A percentile compares a stretch with the other conserved stretches of the same genome.
Evolutionary conservation across 23 tunicate species (phyloP).

Genomic region (Oikopleura dioica): DNA sequence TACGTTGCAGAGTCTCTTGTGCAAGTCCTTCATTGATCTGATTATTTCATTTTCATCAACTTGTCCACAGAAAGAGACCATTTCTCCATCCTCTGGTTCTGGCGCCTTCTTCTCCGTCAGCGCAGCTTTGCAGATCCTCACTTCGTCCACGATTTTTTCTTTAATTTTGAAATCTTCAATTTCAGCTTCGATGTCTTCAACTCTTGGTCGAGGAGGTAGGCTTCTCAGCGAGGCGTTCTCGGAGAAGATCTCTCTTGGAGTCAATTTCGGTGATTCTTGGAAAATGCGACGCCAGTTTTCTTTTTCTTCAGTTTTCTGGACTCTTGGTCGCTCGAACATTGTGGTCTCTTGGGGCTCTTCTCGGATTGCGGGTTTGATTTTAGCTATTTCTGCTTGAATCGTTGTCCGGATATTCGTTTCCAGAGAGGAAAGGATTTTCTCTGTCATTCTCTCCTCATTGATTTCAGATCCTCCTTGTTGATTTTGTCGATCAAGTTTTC

Average conservation of each 20-base stretch:
- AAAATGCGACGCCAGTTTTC: too few relatives aligned
- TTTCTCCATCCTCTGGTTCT: too few relatives aligned
- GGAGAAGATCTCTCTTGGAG: not conserved
- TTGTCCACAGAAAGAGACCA: not conserved
- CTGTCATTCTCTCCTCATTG: not conserved
- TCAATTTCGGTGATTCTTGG: not conserved
- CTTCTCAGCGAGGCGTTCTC: too few relatives aligned
- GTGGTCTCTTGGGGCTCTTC: too few relatives aligned
- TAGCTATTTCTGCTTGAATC: not conserved
- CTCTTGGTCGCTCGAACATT: too few relatives aligned
- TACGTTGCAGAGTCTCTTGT: too few relatives aligned
- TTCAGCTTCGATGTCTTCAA: not conserved
- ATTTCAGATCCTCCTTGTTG: too few relatives aligned
- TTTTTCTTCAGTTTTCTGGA: too few relatives aligned
- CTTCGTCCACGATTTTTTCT: not conserved
- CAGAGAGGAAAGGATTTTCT: not conserved
- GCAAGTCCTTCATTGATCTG: not conserved
- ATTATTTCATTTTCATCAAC: not conserved
- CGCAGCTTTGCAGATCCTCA: not conserved
- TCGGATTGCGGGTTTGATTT: not conserved
- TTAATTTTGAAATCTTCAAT: not conserved
- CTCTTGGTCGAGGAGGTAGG: too few relatives aligned
- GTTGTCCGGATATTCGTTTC: not conserved
- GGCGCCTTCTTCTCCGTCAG: not conserved
- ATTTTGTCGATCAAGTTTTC: too few relatives aligned